Evolutionary conservation across 2,888 invertebrate species (phyloP).

Genomic region (Icerya purchasi): DNA sequence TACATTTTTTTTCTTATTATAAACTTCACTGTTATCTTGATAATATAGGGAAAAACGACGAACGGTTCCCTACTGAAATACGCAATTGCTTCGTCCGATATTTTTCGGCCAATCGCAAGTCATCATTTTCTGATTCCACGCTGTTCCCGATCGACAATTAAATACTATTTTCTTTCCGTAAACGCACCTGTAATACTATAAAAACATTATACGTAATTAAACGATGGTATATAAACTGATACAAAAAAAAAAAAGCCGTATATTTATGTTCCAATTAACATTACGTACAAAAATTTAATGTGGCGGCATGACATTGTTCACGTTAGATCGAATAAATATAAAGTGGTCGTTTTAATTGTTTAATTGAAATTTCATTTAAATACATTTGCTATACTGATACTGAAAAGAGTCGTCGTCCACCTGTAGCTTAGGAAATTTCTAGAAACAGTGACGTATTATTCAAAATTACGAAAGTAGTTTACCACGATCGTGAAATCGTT

Average conservation of each 20-base stretch:
- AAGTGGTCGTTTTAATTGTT: neutral
- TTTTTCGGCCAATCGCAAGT: conserved; percentile 56
- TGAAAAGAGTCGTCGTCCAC: no score
- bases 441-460: no score
- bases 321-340: neutral
- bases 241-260: conserved; percentile 1
- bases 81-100: conserved; percentile 5
- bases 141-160: conserved; percentile 48
- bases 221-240: neutral
- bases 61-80: no score
- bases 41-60: no score
- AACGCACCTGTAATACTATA: conserved; percentile 67
- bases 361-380: no score
- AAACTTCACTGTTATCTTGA: no score
- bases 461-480: no score
- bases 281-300: neutral
- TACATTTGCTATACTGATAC: no score
- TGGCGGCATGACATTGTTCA: conserved; percentile 1
- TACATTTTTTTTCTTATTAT: no score
- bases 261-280: neutral
- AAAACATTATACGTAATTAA: no score
- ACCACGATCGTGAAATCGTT: no score
- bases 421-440: no score
- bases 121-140: conserved; percentile 44
- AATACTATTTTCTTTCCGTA: conserved; percentile 52